These are phyloP conservation scores for Lasioglossum albipes DNA, from an alignment of 1,140 invertebrate genomes.

Conservation along the genomic window DNA sequence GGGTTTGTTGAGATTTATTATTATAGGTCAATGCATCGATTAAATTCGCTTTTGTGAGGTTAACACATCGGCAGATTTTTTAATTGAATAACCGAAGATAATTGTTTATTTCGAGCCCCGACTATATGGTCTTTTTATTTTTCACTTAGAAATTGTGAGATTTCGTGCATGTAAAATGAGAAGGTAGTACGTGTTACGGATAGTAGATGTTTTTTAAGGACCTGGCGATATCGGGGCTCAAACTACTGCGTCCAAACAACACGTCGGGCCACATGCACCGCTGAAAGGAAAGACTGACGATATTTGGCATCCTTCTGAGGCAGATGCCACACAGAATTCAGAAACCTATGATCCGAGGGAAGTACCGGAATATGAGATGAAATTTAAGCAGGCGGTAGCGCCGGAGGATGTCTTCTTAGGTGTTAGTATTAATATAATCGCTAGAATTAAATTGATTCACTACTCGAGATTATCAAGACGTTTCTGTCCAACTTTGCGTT, in stretches of 20 bases:
- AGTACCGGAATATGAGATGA: constrained; percentile 89
- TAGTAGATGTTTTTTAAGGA: constrained; percentile 52
- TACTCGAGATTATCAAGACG: no score
- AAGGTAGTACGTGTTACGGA: background rate
- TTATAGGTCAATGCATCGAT: no score
- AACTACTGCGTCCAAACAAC: constrained; percentile 29
- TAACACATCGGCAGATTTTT: no score
- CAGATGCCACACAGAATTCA: constrained; percentile 69
- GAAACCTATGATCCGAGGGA: constrained; percentile 84
- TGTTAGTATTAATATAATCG: constrained; percentile 75
- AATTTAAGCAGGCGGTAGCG: constrained; percentile 91
- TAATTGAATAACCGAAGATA: no score
- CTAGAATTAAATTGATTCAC: no score
- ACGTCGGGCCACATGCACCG: constrained; percentile 59
- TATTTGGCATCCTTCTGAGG: constrained; percentile 83
- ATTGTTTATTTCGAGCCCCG: no score
- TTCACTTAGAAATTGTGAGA: background rate
- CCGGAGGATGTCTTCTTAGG: constrained; percentile 93
- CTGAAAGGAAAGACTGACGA: constrained; percentile 68
- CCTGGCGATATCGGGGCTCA: constrained; percentile 71
- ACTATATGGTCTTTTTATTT: background rate
- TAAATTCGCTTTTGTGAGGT: no score
- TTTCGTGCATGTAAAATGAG: background rate
- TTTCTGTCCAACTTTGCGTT: no score
- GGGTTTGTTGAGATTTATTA: no score